Evolutionary conservation across 1,140 invertebrate species (phyloP).

Genomic region (Drosophila asahinai): DNA sequence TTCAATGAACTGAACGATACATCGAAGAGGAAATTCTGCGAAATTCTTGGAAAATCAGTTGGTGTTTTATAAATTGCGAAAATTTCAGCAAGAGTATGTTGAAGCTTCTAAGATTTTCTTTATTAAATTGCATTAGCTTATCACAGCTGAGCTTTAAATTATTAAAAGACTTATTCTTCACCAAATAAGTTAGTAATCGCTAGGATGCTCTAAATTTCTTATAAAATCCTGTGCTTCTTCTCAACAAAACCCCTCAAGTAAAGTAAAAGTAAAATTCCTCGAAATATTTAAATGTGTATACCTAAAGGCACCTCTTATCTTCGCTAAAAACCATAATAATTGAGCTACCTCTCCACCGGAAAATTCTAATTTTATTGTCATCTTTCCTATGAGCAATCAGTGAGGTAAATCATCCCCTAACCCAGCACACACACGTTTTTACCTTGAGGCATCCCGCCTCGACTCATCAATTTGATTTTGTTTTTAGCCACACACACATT

Average conservation of each 20-base stretch:
- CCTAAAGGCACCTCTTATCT: neutral
- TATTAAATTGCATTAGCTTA: neutral
- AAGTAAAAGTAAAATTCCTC: neutral
- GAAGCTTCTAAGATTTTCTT: neutral
- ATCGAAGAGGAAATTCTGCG: neutral
- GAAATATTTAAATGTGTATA: neutral
- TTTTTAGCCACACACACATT: constrained; percentile 43
- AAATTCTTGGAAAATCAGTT: neutral
- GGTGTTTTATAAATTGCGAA: neutral
- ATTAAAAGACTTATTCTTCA: no score
- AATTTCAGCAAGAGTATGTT: neutral
- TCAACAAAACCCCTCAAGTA: neutral
- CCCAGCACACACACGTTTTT: neutral
- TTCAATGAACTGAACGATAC: constrained; percentile 10
- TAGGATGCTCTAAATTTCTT: neutral
- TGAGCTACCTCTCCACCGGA: neutral
- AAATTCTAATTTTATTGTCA: constrained; percentile 22
- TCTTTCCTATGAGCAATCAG: constrained; percentile 1
- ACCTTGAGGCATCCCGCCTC: constrained; percentile 15
- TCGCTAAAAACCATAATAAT: constrained; percentile 2
- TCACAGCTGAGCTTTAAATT: no score
- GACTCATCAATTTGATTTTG: constrained; percentile 31
- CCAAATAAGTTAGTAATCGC: neutral
- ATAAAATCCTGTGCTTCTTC: no score
- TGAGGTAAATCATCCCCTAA: constrained; percentile 16